Conservation (phyloP, 2,888 invertebrate species). For the Tetrapedia diversipes region DNA sequence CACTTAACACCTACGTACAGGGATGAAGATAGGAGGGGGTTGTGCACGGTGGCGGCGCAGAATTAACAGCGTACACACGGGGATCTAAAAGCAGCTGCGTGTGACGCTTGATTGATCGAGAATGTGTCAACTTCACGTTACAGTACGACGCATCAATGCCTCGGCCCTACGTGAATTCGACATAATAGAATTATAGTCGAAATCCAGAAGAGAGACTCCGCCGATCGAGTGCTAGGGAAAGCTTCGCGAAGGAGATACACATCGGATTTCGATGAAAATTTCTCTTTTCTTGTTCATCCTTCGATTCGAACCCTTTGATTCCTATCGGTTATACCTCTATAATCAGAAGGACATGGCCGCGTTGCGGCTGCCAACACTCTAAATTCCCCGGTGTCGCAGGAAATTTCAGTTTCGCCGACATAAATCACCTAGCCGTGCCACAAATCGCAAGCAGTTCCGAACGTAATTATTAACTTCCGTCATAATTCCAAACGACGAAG, state of each 20-base stretch:
- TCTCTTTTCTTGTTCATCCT: too few species aligned
- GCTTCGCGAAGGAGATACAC: background rate
- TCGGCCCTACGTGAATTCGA: conserved; percentile 65
- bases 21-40: conserved; percentile 45
- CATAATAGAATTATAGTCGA: conserved; percentile 69
- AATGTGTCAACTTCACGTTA: conserved; percentile 81
- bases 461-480: conserved; percentile 3
- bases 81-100: conserved; percentile 75
- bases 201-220: conserved; percentile 37
- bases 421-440: background rate
- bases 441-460: conserved; percentile 3
- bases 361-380: background rate
- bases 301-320: too few species aligned
- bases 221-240: conserved; percentile 9
- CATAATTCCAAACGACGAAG: background rate
- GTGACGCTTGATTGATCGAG: conserved; percentile 81
- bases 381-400: background rate
- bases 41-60: conserved; percentile 49
- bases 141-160: conserved; percentile 76
- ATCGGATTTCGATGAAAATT: too few species aligned
- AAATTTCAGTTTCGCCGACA: background rate
- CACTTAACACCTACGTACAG: conserved; percentile 50
- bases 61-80: conserved; percentile 63
- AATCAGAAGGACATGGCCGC: too few species aligned
- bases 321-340: too few species aligned